Conservation (phyloP, 30 jellyfish, hydroid and myxozoan genomes). For the Hydractinia symbiolongicarpus region DNA sequence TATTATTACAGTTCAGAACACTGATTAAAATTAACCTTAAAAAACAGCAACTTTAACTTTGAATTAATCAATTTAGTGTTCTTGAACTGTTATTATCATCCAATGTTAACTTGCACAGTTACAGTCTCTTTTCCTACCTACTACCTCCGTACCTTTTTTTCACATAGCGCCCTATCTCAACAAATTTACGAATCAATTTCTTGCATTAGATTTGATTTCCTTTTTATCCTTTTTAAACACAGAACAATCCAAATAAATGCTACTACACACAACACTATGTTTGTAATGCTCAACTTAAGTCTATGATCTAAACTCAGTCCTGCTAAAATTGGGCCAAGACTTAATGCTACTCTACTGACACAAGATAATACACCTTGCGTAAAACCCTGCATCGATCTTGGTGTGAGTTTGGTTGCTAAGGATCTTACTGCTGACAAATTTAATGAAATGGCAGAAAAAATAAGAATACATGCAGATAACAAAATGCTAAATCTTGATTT, state of each 20-base stretch:
- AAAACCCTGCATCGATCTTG: conserved; percentile 80
- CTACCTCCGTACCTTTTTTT: too few species aligned
- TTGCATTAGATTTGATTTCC: neutral
- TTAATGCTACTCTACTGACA: conserved; percentile 81
- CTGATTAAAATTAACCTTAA: too few species aligned
- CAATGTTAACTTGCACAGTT: too few species aligned
- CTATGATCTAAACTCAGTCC: conserved; percentile 75
- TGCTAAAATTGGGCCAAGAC: conserved; percentile 84
- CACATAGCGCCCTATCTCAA: too few species aligned
- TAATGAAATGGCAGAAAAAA: conserved; percentile 79
- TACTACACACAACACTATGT: conserved; percentile 64
- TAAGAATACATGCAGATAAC: conserved; percentile 48
- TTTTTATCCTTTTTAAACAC: conserved; percentile 46
- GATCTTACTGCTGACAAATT: conserved; percentile 84
- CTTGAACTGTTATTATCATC: too few species aligned
- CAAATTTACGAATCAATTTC: neutral
- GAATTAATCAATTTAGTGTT: too few species aligned
- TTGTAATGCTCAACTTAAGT: conserved; percentile 55
- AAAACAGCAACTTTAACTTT: too few species aligned
- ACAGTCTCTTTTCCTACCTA: too few species aligned
- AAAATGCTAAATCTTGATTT: conserved; percentile 53
- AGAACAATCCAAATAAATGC: conserved; percentile 73
- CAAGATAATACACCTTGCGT: conserved; percentile 94
- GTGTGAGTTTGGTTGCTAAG: conserved; percentile 77
- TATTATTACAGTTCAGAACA: too few species aligned